Conservation (phyloP, 2,888 invertebrate species). For the Mesochorus sp. region DNA sequence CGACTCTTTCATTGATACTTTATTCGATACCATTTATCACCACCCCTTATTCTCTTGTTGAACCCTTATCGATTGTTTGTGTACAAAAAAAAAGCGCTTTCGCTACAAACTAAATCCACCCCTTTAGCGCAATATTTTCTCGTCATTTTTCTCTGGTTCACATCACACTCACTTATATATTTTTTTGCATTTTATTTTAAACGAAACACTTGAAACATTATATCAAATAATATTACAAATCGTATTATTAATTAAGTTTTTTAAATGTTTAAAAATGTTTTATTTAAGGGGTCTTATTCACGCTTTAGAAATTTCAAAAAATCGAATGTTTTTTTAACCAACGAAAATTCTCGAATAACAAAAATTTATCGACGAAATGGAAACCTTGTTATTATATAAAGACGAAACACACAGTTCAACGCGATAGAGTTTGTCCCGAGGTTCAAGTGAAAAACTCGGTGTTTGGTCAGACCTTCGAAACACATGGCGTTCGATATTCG, state of each 20-base stretch:
- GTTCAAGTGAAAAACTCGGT: constrained; percentile 42
- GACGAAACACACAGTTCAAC: background rate
- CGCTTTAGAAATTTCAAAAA: too few relatives aligned
- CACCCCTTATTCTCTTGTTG: background rate
- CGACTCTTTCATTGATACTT: constrained; percentile 22
- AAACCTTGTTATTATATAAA: background rate
- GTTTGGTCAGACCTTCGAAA: constrained; percentile 47
- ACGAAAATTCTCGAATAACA: too few relatives aligned
- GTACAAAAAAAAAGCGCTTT: constrained; percentile 29
- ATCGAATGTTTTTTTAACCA: too few relatives aligned
- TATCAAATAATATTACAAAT: too few relatives aligned
- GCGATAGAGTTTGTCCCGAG: background rate
- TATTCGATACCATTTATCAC: background rate
- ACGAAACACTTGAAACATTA: too few relatives aligned
- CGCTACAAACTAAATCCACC: constrained; percentile 21
- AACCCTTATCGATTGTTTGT: constrained; percentile 26
- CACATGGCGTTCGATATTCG: constrained; percentile 25
- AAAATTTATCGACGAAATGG: background rate
- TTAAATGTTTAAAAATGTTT: too few relatives aligned
- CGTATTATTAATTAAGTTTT: too few relatives aligned
- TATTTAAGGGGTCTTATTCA: too few relatives aligned
- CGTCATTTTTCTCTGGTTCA: background rate
- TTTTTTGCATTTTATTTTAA: too few relatives aligned
- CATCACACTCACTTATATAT: too few relatives aligned
- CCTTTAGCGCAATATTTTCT: background rate